Conservation (phyloP, 2,888 invertebrate species). For the Mycalesis mineus region DNA sequence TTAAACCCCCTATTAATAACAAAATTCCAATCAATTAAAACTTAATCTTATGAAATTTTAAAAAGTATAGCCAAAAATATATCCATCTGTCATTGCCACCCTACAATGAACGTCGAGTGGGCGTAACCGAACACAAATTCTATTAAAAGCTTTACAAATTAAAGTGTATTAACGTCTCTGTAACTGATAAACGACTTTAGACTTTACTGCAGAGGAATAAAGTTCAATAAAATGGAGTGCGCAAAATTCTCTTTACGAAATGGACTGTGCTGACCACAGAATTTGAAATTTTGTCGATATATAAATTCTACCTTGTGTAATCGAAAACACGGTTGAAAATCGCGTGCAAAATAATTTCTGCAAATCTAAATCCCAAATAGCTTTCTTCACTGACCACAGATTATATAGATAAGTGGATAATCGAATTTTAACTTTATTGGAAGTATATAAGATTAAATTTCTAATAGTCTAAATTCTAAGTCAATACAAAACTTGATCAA, state of each 20-base stretch:
- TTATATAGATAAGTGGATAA: neutral
- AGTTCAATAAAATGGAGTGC: neutral
- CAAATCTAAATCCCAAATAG: neutral
- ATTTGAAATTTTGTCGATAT: neutral
- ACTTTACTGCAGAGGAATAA: neutral
- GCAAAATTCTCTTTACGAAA: conserved; percentile 7
- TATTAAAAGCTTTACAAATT: conserved; percentile 6
- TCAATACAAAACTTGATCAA: neutral
- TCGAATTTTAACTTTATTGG: neutral
- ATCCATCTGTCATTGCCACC: conserved; percentile 22
- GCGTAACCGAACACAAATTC: conserved; percentile 16
- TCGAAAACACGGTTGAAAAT: neutral
- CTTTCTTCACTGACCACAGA: conserved; percentile 5
- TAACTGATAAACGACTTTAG: neutral
- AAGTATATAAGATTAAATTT: neutral
- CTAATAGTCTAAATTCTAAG: neutral
- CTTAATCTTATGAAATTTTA: too few relatives aligned
- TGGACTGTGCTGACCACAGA: conserved; percentile 6
- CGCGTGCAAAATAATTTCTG: neutral
- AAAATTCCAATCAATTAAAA: too few relatives aligned
- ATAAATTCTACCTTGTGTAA: neutral
- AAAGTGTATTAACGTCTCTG: neutral
- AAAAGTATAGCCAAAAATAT: conserved; percentile 2
- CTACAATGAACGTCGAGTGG: conserved; percentile 27
- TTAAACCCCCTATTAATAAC: too few relatives aligned